Base-by-base conservation (phyloP, 1,140 invertebrate species). In the Diorhabda carinulata region DNA sequence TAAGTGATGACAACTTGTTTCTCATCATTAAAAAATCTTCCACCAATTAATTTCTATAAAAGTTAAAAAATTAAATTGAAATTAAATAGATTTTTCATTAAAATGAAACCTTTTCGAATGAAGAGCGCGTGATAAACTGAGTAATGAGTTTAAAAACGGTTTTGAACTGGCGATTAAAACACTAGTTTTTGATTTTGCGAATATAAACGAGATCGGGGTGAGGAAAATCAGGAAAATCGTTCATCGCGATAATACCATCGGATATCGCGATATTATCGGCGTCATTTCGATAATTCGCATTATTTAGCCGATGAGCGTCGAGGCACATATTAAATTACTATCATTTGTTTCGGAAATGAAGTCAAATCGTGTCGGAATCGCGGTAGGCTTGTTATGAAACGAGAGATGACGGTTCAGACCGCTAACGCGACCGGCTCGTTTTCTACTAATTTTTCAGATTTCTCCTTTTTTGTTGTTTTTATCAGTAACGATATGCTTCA, bases 311-410 rank as follows among this genome's bases (percentile, higher is more conserved):
- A 73, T 78, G 73, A 74, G 72, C 70, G 70, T 70, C 74, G 69
- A 71, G 69, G 70, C 45, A 69, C 68, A 75, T 75, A 77, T 77
- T 72, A 80, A 79, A 80, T 80, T 80, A 79, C 79, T 76, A 78
- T 80, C 78, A 79, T 80, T 80, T 80, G 78, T 79, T 78, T 78
- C 77, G 77, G 77, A 80, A 80, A 80, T 79, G 78, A 79, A 79
- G 68, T 76, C 69, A 64, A 74, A 74, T 76, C 79, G 79, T 80
- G 79, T 77, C 75, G 71, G 75, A 78, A 79, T 80, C 78, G 78
- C 76, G 79, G 79, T 78, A 73, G 72, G 77, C 79, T 80, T 77
- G 78, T 80, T 80, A 78, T 69, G 59, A 58, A 44, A 43, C 56
- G 57, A 61, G 61, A 62, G 69, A 69, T 70, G 73, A 68, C 73